These are phyloP conservation scores for Diorhabda elongata DNA, from an alignment of 1,140 invertebrate genomes.

Conservation along the genomic window DNA sequence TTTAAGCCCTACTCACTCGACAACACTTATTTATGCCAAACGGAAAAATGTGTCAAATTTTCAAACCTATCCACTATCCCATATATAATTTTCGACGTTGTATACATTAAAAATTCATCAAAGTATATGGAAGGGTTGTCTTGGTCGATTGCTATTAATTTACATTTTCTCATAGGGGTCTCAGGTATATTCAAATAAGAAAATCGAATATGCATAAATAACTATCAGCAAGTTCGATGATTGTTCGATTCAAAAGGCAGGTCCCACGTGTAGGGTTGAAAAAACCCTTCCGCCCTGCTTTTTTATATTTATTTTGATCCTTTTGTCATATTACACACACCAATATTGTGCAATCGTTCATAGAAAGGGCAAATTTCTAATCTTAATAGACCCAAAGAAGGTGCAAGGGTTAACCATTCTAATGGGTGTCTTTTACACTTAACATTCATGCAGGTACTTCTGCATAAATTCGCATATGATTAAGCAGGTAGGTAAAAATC, in stretches of 20 bases:
- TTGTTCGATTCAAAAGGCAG: neutral
- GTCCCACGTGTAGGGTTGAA: neutral
- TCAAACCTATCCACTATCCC: neutral
- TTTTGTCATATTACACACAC: constrained; percentile 2
- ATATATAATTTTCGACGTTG: neutral
- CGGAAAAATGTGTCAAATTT: constrained; percentile 1
- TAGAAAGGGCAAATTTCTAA: neutral
- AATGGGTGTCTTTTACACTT: constrained; percentile 47
- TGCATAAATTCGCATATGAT: constrained; percentile 46
- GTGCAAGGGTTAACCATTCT: constrained; percentile 31
- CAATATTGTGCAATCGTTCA: neutral
- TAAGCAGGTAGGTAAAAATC: constrained; percentile 47
- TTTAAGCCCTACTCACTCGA: neutral
- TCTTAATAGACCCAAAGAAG: constrained; percentile 8
- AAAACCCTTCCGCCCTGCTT: neutral
- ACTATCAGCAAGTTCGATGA: neutral
- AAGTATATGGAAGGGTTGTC: neutral
- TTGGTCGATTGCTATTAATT: neutral
- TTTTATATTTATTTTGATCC: constrained; percentile 1
- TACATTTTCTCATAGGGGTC: constrained; percentile 2
- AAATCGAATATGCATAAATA: constrained; percentile 3
- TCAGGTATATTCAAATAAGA: constrained; percentile 2
- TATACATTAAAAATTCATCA: neutral
- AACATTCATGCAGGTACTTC: constrained; percentile 47
- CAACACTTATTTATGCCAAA: neutral